Percentiles rank a stretch among this genome's conserved stretches.
Conservation (phyloP, 2,888 invertebrate genomes). For the Timema cristinae region DNA sequence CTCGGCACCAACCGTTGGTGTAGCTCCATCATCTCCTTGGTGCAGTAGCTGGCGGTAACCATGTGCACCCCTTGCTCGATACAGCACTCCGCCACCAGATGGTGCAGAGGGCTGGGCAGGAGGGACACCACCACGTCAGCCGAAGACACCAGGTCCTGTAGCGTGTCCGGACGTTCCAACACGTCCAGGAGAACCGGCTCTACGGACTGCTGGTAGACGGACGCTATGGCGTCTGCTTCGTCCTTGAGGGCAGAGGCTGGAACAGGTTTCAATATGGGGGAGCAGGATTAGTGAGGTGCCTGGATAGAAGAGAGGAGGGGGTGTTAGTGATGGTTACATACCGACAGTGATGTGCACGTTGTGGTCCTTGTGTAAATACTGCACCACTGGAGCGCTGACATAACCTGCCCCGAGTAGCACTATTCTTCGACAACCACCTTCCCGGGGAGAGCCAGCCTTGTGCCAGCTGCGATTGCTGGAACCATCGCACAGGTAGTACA, state of each 20-base stretch:
- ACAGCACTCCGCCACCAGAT: conserved; percentile 79
- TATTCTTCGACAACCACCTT: conserved; percentile 58
- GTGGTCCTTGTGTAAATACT: conserved; percentile 79
- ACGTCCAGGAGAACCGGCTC: conserved; percentile 81
- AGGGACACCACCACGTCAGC: conserved; percentile 81
- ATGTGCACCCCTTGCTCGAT: conserved; percentile 82
- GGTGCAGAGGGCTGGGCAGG: conserved; percentile 87
- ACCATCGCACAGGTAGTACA: conserved; percentile 23
- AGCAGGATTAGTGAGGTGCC: too few relatives aligned
- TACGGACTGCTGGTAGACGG: conserved; percentile 65
- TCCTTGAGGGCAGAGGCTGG: conserved; percentile 77
- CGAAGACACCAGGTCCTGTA: conserved; percentile 66
- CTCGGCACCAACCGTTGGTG: conserved; percentile 49
- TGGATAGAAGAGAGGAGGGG: too few relatives aligned
- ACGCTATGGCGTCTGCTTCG: conserved; percentile 80
- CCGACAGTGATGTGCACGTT: conserved; percentile 76
- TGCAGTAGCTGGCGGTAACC: conserved; percentile 95
- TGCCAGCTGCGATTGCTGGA: conserved; percentile 60
- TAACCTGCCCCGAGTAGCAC: conserved; percentile 93
- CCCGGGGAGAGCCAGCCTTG: conserved; percentile 57
- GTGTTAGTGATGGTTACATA: conserved; percentile 37
- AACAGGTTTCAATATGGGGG: background rate
- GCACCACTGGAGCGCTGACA: conserved; percentile 90
- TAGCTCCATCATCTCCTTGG: conserved; percentile 74
- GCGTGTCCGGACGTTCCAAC: conserved; percentile 62